phyloP scores from a whole-genome alignment of 2,888 invertebrate species.

The Stictocephala bisonia region DNA sequence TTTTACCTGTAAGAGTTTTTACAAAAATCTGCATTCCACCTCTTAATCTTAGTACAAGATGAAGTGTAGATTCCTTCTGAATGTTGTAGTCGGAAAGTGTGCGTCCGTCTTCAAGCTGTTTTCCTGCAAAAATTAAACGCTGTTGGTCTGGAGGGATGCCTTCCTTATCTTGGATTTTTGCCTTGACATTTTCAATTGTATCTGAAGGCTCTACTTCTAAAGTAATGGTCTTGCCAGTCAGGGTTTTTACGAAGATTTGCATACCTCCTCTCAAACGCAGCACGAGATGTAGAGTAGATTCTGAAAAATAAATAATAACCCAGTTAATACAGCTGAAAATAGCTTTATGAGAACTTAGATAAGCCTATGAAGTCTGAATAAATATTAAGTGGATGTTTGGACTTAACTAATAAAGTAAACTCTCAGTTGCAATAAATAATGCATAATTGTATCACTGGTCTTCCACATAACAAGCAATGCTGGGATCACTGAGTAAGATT shows the following conservation, averaged over 20 bases:
- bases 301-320: no score
- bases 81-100: constrained; percentile 72
- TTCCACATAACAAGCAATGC: no score
- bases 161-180: constrained; percentile 71
- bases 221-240: constrained; percentile 68
- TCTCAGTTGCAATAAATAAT: no score
- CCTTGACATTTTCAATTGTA: constrained; percentile 72
- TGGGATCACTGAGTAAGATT: no score
- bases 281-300: constrained; percentile 66
- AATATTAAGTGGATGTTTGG: no score
- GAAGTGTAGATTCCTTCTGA: constrained; percentile 70
- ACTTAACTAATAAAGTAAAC: no score
- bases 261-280: constrained; percentile 71
- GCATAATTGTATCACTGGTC: no score
- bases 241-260: constrained; percentile 69
- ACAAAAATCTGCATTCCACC: constrained; percentile 73
- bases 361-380: no score
- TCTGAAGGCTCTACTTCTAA: constrained; percentile 70
- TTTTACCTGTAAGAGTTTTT: constrained; percentile 67
- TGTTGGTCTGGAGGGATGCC: constrained; percentile 73
- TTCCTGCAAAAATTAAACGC: constrained; percentile 70
- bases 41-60: constrained; percentile 67
- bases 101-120: constrained; percentile 71
- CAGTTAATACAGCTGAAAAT: no score
- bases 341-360: no score